phyloP scores from a whole-genome alignment of 2,888 invertebrate genomes.

The Clanis bilineata region DNA sequence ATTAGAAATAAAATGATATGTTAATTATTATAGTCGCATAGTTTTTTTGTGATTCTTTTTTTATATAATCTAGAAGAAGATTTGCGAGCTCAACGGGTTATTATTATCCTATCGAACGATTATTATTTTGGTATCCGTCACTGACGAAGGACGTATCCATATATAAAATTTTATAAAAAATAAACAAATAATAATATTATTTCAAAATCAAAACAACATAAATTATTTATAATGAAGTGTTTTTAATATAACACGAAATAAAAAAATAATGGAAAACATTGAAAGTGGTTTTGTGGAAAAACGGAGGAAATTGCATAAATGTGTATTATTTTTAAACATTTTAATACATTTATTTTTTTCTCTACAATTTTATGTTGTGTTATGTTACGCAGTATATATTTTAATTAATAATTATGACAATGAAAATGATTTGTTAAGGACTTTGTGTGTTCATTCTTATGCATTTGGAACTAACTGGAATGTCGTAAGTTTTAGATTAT shows the following conservation, averaged over 20 bases:
- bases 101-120: neutral
- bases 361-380: constrained; percentile 4
- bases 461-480: constrained; percentile 35
- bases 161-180: neutral
- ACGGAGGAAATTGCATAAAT: neutral
- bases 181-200: no score
- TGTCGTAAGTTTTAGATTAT: constrained; percentile 35
- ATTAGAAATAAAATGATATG: no score
- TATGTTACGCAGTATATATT: constrained; percentile 16
- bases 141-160: neutral
- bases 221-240: no score
- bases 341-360: constrained; percentile 15
- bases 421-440: constrained; percentile 14
- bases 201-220: no score
- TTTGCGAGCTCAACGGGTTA: no score
- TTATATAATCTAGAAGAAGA: no score
- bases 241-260: no score
- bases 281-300: neutral
- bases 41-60: no score
- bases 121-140: neutral
- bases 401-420: constrained; percentile 17
- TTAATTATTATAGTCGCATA: no score
- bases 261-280: neutral
- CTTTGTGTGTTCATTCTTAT: constrained; percentile 17
- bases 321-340: neutral